Conservation (phyloP, 2,113 vertebrate genomes). For the Casuarius casuarius region DNA sequence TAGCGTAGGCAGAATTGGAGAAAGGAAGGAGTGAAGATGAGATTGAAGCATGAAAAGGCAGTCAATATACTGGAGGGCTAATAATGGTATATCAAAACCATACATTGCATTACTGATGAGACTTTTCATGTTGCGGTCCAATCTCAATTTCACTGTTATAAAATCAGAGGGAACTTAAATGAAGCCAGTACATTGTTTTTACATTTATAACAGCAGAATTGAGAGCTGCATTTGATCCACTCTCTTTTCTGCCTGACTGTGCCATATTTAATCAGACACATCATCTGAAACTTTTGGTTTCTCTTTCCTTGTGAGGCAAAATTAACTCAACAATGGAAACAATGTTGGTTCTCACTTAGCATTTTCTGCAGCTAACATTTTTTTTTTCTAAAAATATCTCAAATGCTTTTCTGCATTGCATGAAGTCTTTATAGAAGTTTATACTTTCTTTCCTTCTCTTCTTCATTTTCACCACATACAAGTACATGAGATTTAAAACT, state of each 20-base stretch:
- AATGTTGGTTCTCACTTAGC: not conserved
- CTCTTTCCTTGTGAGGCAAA: not conserved
- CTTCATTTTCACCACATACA: not conserved
- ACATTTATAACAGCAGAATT: not conserved
- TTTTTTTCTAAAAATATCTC: not conserved
- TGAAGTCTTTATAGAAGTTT: not conserved
- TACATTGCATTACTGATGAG: not conserved
- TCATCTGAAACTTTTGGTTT: slow-evolving; percentile 10
- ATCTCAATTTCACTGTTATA: not conserved
- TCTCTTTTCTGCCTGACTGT: not conserved
- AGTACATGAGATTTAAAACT: not conserved
- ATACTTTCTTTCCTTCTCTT: not conserved
- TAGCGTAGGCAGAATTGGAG: not conserved
- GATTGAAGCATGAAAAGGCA: not conserved
- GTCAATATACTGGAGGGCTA: not conserved
- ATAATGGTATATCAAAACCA: not conserved
- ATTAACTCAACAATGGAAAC: not conserved
- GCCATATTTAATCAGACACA: not conserved
- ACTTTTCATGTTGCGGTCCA: not conserved
- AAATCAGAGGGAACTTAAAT: not conserved
- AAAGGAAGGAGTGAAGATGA: not conserved
- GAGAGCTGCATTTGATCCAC: not conserved
- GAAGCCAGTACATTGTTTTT: not conserved
- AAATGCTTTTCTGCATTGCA: not conserved
- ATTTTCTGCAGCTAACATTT: not conserved